Evolutionary conservation across 2,113 vertebrate genomes (phyloP).

Genomic region (Ophthalmolycus amberensis): DNA sequence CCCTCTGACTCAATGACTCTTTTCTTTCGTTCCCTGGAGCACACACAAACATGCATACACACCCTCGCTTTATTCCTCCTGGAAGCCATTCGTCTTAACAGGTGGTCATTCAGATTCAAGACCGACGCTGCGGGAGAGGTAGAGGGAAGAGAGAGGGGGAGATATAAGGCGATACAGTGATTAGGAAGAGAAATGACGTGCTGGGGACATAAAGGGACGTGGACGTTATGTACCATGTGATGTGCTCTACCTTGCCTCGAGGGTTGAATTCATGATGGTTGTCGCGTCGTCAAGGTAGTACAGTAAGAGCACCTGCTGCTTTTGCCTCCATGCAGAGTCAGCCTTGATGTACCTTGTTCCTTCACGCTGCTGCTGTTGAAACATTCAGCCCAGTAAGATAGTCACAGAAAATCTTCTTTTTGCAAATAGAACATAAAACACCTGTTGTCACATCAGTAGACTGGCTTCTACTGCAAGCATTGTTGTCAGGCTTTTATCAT

Average conservation of each 20-base stretch:
- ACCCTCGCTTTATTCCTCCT: slow-evolving; percentile 34
- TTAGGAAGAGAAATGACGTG: not conserved
- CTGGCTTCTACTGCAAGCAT: not conserved
- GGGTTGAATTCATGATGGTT: not conserved
- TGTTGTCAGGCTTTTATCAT: not conserved
- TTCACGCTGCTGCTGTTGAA: not conserved
- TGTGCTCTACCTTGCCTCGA: not conserved
- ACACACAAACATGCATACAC: slow-evolving; percentile 35
- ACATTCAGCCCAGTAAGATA: not conserved
- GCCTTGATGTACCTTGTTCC: not conserved
- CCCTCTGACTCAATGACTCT: slow-evolving; percentile 54
- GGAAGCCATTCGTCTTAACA: slow-evolving; percentile 64
- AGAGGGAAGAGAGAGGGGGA: not conserved
- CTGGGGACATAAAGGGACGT: not conserved
- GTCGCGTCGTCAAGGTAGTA: not conserved
- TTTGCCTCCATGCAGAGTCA: not conserved
- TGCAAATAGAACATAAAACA: not conserved
- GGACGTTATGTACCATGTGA: not conserved
- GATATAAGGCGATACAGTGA: not conserved
- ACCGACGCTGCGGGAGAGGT: slow-evolving; percentile 48
- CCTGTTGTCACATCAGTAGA: not conserved
- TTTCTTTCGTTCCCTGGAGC: slow-evolving; percentile 50
- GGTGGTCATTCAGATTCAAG: slow-evolving; percentile 78
- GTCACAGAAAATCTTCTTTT: not conserved
- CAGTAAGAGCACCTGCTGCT: not conserved